These are phyloP conservation scores for Poicephalus gulielmi DNA, from an alignment of 2,113 vertebrate species.

Conservation along the genomic window DNA sequence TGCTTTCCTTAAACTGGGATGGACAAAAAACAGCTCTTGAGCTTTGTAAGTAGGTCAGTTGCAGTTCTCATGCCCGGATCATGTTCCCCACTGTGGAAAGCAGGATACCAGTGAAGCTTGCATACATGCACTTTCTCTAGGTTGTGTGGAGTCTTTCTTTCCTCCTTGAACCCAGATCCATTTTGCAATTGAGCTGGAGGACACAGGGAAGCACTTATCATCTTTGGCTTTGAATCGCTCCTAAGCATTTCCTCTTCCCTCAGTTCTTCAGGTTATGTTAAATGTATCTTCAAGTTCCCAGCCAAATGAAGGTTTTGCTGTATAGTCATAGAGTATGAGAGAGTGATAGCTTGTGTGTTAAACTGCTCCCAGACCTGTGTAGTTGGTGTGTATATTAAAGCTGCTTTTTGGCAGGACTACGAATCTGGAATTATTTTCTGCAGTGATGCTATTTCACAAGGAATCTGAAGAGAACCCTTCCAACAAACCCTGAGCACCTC, in stretches of 20 bases:
- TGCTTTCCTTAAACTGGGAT: neutral
- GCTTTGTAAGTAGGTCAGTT: conserved; percentile 19
- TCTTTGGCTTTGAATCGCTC: neutral
- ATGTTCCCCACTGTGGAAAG: neutral
- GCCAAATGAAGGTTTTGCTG: neutral
- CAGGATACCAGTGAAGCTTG: neutral
- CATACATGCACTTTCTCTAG: neutral
- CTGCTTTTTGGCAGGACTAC: neutral
- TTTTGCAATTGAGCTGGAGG: neutral
- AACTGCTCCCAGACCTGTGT: neutral
- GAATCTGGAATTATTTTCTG: neutral
- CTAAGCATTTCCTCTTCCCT: neutral
- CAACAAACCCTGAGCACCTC: neutral
- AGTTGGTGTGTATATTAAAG: neutral
- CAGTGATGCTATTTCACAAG: neutral
- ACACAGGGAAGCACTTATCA: neutral
- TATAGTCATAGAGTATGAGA: rapidly evolving
- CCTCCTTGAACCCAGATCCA: neutral
- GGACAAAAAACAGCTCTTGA: conserved; percentile 20
- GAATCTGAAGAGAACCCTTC: neutral
- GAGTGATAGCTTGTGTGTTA: neutral
- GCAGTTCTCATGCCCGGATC: neutral
- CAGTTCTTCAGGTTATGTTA: neutral
- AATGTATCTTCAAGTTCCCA: neutral
- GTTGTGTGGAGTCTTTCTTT: neutral